Evolutionary conservation across 2,113 vertebrate genomes (phyloP).

Genomic region (Urocolius indicus): DNA sequence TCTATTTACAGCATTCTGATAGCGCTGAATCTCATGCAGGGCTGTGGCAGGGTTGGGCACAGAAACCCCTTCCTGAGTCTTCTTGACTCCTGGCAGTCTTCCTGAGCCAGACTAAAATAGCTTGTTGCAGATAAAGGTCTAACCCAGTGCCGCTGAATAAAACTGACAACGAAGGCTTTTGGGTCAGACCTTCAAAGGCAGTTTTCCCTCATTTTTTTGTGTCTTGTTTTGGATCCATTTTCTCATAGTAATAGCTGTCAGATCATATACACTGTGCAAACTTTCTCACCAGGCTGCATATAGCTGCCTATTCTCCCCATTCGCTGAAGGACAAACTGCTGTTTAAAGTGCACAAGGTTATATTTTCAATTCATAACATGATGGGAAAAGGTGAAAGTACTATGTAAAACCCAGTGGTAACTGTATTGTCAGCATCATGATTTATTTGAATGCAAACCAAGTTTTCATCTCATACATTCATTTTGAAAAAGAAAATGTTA

Average conservation of each 20-base stretch:
- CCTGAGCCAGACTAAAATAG: conserved; percentile 28
- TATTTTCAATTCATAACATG: not conserved
- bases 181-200: not conserved
- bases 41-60: not conserved
- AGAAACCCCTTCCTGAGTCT: not conserved
- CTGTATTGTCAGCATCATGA: not conserved
- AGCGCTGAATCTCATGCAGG: not conserved
- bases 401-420: not conserved
- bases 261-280: not conserved
- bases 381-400: not conserved
- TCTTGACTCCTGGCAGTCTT: conserved; percentile 3
- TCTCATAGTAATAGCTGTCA: not conserved
- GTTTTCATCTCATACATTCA: not conserved
- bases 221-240: not conserved
- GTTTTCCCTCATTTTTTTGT: conserved; percentile 20
- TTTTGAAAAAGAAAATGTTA: not conserved
- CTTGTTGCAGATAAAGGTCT: not conserved
- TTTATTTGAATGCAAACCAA: not conserved
- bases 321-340: not conserved
- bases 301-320: not conserved
- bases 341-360: not conserved
- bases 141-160: not conserved
- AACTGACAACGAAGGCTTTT: not conserved
- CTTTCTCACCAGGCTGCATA: not conserved
- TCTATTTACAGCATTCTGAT: not conserved